These are phyloP conservation scores for Pseudochirops corinnae DNA, from an alignment of 2,797 vertebrate species.

Conservation along the genomic window DNA sequence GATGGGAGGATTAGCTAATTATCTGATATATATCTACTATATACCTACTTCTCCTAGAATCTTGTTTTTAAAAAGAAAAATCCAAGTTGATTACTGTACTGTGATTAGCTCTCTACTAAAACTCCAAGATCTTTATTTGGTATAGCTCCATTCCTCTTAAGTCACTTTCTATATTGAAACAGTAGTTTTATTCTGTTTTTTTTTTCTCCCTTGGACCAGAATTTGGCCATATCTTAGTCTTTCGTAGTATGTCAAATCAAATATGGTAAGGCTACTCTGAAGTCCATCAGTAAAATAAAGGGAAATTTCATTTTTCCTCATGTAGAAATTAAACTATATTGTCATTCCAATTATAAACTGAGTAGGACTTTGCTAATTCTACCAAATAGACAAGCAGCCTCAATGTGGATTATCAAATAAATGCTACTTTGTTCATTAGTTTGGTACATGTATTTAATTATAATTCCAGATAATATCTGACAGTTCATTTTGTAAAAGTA, in stretches of 20 bases:
- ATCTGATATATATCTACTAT: neutral
- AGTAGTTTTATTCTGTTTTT: neutral
- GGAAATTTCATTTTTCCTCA: conserved; percentile 37
- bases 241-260: neutral
- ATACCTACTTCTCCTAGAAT: neutral
- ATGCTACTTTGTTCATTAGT: conserved; percentile 64
- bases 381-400: conserved; percentile 19
- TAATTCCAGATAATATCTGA: conserved; percentile 47
- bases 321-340: conserved; percentile 52
- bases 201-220: neutral
- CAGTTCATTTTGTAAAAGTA: conserved; percentile 53
- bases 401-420: conserved; percentile 54
- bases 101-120: neutral
- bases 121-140: neutral
- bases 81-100: neutral
- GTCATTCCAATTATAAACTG: conserved; percentile 39
- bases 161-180: neutral
- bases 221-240: neutral
- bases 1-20: neutral
- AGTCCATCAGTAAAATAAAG: conserved; percentile 15
- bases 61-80: neutral
- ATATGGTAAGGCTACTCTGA: neutral
- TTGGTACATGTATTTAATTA: conserved; percentile 53
- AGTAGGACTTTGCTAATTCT: conserved; percentile 44
- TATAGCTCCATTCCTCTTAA: neutral